A percentile compares a stretch with the other conserved stretches of the same genome.
These are phyloP conservation scores for Drosophila anceps DNA, from an alignment of 2,888 invertebrate species.

Conservation along the genomic window DNA sequence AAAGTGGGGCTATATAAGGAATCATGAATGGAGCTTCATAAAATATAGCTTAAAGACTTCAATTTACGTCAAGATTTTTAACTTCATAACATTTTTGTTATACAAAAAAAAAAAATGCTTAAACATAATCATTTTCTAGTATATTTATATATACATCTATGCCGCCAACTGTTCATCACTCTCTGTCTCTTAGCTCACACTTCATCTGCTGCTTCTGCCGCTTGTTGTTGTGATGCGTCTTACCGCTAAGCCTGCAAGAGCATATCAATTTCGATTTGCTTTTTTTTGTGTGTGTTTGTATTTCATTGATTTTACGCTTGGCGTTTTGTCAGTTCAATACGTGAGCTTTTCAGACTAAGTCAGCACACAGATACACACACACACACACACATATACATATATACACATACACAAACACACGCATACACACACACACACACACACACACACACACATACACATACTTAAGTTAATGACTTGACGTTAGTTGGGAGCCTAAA, in stretches of 20 bases:
- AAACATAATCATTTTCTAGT: not conserved
- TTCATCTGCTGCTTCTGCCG: not conserved
- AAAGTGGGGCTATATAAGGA: not conserved
- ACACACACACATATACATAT: conserved; percentile 9
- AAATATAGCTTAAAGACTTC: too few species aligned
- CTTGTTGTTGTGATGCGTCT: conserved; percentile 3
- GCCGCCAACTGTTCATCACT: not conserved
- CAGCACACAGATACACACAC: conserved; percentile 13
- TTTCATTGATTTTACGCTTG: conserved; percentile 60
- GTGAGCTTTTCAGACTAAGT: conserved; percentile 28
- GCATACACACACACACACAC: conserved; percentile 14
- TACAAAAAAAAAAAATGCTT: too few species aligned
- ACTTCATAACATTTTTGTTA: too few species aligned
- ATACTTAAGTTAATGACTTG: conserved; percentile 66
- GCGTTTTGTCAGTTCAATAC: conserved; percentile 38
- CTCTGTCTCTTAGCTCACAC: not conserved
- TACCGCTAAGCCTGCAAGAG: conserved; percentile 38
- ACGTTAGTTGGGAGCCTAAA: conserved; percentile 60
- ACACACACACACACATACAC: conserved; percentile 4
- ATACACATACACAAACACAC: conserved; percentile 19
- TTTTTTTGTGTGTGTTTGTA: conserved; percentile 15
- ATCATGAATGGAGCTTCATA: not conserved
- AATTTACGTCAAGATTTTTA: too few species aligned
- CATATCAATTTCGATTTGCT: conserved; percentile 51
- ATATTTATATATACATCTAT: too few species aligned